A percentile compares a stretch with the other conserved stretches of the same genome.
phyloP scores from a whole-genome alignment of 2,113 vertebrate genomes.

The Cardinalis cardinalis region DNA sequence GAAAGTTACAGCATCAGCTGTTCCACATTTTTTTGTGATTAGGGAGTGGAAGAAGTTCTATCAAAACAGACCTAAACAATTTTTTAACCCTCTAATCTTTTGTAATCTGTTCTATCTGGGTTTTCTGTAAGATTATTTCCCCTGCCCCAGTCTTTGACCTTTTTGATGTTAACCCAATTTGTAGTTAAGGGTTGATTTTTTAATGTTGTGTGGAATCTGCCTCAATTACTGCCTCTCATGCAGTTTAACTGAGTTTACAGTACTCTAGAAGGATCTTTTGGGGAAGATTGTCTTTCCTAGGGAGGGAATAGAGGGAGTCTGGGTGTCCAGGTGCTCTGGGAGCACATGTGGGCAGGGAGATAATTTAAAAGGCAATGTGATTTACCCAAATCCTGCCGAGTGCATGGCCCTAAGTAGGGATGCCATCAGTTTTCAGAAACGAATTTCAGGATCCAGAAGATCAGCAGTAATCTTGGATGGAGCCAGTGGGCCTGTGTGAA shows the following conservation, averaged over 20 bases:
- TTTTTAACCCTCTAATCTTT: not conserved
- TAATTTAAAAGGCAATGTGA: not conserved
- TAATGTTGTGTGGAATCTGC: not conserved
- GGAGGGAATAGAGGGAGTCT: not conserved
- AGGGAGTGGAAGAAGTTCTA: not conserved
- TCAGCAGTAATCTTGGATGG: not conserved
- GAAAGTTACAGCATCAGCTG: not conserved
- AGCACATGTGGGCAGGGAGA: not conserved
- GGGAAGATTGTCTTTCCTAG: not conserved
- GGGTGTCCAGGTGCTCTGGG: not conserved
- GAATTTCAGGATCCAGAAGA: not conserved
- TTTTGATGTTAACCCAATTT: not conserved
- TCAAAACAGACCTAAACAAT: not conserved
- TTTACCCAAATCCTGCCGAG: not conserved
- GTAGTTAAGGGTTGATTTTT: not conserved
- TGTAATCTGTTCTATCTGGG: not conserved
- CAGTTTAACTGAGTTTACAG: not conserved
- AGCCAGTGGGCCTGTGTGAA: not conserved
- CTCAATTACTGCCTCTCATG: not conserved
- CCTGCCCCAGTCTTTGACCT: not conserved
- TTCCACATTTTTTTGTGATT: not conserved
- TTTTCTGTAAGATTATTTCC: not conserved
- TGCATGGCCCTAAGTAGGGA: not conserved
- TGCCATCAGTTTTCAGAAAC: not conserved
- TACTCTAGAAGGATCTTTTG: not conserved